Conservation (phyloP, 1,140 invertebrate species). For the Mylabris phalerata region DNA sequence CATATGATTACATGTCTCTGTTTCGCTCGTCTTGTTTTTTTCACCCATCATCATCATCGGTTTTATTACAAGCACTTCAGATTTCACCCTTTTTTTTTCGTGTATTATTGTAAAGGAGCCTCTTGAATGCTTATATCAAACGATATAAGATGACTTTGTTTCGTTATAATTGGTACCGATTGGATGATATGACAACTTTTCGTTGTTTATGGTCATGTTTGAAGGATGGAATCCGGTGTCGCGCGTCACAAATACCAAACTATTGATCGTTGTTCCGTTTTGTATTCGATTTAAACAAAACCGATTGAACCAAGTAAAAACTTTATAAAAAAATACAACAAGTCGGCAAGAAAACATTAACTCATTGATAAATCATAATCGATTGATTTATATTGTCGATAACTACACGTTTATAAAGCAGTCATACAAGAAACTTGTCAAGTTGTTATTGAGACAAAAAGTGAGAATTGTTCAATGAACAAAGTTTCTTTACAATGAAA, state of each 20-base stretch:
- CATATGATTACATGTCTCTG: too few relatives aligned
- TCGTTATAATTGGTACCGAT: not conserved
- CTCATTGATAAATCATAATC: conserved; percentile 10
- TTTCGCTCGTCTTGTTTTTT: too few relatives aligned
- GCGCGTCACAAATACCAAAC: conserved; percentile 30
- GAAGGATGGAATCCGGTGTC: conserved; percentile 30
- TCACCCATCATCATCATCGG: too few relatives aligned
- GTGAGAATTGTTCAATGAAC: not conserved
- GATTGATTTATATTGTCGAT: not conserved
- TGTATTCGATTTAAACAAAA: not conserved
- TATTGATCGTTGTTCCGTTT: conserved; percentile 29
- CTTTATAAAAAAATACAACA: conserved; percentile 4
- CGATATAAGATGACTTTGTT: too few relatives aligned
- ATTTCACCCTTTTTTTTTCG: too few relatives aligned
- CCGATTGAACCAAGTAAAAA: conserved; percentile 3
- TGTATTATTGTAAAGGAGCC: too few relatives aligned
- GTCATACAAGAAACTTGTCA: too few relatives aligned
- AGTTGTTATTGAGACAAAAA: not conserved
- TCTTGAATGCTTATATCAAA: too few relatives aligned
- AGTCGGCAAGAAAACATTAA: not conserved
- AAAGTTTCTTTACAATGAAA: too few relatives aligned
- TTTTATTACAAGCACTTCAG: too few relatives aligned
- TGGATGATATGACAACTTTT: conserved; percentile 22
- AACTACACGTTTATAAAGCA: too few relatives aligned
- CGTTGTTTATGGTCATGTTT: conserved; percentile 32